These are phyloP conservation scores for Autographa pulchrina DNA, from an alignment of 2,888 invertebrate genomes.

Conservation along the genomic window DNA sequence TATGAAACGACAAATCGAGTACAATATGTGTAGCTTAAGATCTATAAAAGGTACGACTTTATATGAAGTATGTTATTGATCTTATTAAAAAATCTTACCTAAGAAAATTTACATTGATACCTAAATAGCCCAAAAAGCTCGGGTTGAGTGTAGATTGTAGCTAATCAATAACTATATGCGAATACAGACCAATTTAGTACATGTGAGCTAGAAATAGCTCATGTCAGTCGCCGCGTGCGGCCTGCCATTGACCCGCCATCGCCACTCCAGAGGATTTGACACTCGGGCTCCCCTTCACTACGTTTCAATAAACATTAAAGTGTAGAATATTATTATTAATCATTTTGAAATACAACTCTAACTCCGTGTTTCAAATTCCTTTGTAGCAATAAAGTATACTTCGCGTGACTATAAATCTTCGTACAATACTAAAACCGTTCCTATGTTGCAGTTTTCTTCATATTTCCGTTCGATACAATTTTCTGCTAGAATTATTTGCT, in stretches of 20 bases:
- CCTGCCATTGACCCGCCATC: slow-evolving; percentile 21
- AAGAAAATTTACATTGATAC: slow-evolving; percentile 58
- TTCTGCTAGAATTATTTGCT: slow-evolving; percentile 13
- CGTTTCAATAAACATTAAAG: not conserved
- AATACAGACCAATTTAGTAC: slow-evolving; percentile 60
- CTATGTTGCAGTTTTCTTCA: slow-evolving; percentile 13
- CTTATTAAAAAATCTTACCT: not conserved
- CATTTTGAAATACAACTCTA: not conserved
- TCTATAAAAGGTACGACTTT: not conserved
- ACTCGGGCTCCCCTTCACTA: slow-evolving; percentile 15
- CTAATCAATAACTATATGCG: slow-evolving; percentile 72
- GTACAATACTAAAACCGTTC: slow-evolving; percentile 3
- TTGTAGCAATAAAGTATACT: not conserved
- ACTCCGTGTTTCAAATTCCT: not conserved
- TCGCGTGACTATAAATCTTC: slow-evolving; percentile 7
- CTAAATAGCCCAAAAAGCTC: slow-evolving; percentile 60
- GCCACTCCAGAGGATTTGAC: slow-evolving; percentile 12
- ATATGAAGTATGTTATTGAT: too few relatives aligned
- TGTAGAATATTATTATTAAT: not conserved
- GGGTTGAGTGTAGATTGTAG: slow-evolving; percentile 70
- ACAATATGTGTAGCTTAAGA: not conserved
- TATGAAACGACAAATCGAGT: not conserved
- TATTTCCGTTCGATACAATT: slow-evolving; percentile 29
- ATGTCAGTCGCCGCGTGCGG: slow-evolving; percentile 19
- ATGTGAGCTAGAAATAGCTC: slow-evolving; percentile 20